Evolutionary conservation across 1,140 invertebrate genomes (phyloP).

Genomic region (Diuraphis noxia): DNA sequence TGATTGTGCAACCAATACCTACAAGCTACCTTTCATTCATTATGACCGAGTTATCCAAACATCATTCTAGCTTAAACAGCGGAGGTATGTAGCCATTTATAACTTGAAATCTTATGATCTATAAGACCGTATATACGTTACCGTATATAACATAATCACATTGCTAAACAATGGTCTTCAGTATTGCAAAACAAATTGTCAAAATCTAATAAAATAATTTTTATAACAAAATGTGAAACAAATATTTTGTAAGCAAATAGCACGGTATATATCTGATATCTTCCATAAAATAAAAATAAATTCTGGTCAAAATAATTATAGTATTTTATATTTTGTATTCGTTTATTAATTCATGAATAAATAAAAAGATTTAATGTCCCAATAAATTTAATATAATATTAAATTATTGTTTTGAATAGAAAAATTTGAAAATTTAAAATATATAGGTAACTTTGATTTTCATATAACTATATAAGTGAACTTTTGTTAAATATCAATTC

Average conservation of each 20-base stretch:
- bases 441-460: neutral
- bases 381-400: neutral
- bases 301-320: no score
- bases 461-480: no score
- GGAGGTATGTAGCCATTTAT: neutral
- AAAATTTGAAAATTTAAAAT: no score
- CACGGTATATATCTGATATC: no score
- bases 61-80: neutral
- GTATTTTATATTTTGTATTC: neutral
- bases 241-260: neutral
- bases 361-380: neutral
- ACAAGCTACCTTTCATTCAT: neutral
- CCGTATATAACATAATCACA: neutral
- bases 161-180: neutral
- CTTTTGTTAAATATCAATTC: neutral
- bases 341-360: neutral
- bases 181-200: neutral
- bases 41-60: no score
- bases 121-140: neutral
- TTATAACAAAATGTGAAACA: neutral
- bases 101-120: constrained; percentile 27
- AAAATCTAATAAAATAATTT: neutral
- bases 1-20: neutral
- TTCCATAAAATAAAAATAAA: neutral
- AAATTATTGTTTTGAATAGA: no score